A percentile compares a stretch with the other conserved stretches of the same genome.
These are phyloP conservation scores for Otolemur crassicaudatus DNA, from an alignment of 2,797 vertebrate genomes.

Conservation along the genomic window DNA sequence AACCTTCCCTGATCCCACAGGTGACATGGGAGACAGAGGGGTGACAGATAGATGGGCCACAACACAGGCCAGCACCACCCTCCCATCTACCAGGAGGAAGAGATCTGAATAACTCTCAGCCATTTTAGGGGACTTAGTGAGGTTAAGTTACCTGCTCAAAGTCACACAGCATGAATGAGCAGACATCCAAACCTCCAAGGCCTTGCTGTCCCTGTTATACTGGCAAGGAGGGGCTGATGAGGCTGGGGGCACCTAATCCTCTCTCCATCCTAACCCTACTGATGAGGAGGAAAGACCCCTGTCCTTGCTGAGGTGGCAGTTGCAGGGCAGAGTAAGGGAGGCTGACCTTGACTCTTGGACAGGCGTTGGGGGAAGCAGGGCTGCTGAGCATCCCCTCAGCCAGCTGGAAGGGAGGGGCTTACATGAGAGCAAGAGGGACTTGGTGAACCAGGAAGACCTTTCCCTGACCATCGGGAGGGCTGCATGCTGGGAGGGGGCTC, in stretches of 20 bases:
- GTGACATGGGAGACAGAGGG: neutral
- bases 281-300: neutral
- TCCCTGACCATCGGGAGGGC: neutral
- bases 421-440: neutral
- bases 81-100: neutral
- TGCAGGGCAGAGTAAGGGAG: neutral
- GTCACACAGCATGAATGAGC: neutral
- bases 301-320: neutral
- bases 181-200: neutral
- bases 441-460: neutral
- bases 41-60: neutral
- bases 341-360: neutral
- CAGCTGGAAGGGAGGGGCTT: neutral
- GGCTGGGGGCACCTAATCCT: accelerated
- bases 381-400: neutral
- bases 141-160: neutral
- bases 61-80: neutral
- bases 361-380: neutral
- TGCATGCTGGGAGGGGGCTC: too few relatives aligned
- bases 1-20: neutral
- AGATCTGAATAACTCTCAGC: neutral
- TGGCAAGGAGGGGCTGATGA: neutral
- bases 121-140: neutral
- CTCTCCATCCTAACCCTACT: neutral
- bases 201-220: neutral